A percentile compares a stretch with the other conserved stretches of the same genome.
These are phyloP conservation scores for Elysia crispata DNA, from an alignment of 2,888 invertebrate genomes.

Conservation along the genomic window DNA sequence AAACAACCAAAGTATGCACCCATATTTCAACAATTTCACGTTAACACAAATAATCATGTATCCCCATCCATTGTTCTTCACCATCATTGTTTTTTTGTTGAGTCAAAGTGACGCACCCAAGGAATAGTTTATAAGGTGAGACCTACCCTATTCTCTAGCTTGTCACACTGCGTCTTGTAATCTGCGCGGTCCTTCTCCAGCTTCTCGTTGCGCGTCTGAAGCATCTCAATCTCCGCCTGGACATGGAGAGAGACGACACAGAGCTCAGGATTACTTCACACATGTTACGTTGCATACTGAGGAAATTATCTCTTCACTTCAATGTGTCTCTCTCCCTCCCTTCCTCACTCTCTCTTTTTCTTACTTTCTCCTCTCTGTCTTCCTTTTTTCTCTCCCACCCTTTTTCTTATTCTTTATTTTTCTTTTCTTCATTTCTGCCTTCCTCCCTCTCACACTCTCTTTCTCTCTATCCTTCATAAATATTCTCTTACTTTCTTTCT, in stretches of 20 bases:
- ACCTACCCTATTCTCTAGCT: constrained; percentile 91
- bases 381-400: constrained; percentile 94
- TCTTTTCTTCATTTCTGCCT: constrained; percentile 95
- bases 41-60: too few relatives aligned
- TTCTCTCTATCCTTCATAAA: constrained; percentile 64
- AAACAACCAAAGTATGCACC: too few relatives aligned
- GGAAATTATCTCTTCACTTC: too few relatives aligned
- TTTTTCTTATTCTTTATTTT: constrained; percentile 90
- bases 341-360: background rate
- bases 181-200: constrained; percentile 90
- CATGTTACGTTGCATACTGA: too few relatives aligned
- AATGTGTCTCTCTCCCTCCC: too few relatives aligned
- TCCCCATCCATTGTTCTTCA: too few relatives aligned
- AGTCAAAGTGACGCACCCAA: too few relatives aligned
- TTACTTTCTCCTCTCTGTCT: constrained; percentile 84
- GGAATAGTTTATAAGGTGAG: background rate
- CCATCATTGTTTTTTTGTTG: too few relatives aligned
- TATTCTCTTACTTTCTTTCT: background rate
- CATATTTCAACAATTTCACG: too few relatives aligned
- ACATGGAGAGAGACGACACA: constrained; percentile 46
- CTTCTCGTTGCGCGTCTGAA: constrained; percentile 90
- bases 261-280: too few relatives aligned
- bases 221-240: constrained; percentile 90
- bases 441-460: constrained; percentile 98
- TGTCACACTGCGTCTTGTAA: constrained; percentile 91